phyloP scores from a whole-genome alignment of 2,888 invertebrate genomes.

The Protophormia terraenovae region DNA sequence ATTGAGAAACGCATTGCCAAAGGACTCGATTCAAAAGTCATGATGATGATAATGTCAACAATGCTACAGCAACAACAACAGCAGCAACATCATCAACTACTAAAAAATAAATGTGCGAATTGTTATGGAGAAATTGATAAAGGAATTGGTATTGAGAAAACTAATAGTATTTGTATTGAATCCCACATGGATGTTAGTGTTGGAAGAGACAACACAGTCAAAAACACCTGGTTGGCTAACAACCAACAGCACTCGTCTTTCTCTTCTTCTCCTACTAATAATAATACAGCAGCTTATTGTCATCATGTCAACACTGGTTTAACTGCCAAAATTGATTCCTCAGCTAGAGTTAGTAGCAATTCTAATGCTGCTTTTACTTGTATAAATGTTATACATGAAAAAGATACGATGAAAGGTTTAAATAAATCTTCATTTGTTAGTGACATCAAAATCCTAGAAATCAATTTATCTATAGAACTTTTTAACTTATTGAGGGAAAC shows the following conservation, averaged over 20 bases:
- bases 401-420: neutral
- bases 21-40: slow-evolving; percentile 77
- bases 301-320: slow-evolving; percentile 3
- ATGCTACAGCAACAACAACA: neutral
- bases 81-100: slow-evolving; percentile 6
- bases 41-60: slow-evolving; percentile 68
- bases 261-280: neutral
- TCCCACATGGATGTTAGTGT: neutral
- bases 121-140: neutral
- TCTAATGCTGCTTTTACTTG: neutral
- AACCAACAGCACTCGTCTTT: slow-evolving; percentile 22
- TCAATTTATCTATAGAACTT: slow-evolving; percentile 82
- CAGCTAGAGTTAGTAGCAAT: neutral
- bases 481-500: slow-evolving; percentile 90
- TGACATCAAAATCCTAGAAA: slow-evolving; percentile 69
- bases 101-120: slow-evolving; percentile 3
- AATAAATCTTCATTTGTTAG: slow-evolving; percentile 56
- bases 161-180: neutral
- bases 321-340: neutral
- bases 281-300: slow-evolving; percentile 8
- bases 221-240: slow-evolving; percentile 52
- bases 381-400: neutral
- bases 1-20: slow-evolving; percentile 82
- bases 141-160: neutral
- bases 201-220: slow-evolving; percentile 16